phyloP scores from a whole-genome alignment of 2,888 invertebrate species.

The Rhopalosiphum nymphaeae region DNA sequence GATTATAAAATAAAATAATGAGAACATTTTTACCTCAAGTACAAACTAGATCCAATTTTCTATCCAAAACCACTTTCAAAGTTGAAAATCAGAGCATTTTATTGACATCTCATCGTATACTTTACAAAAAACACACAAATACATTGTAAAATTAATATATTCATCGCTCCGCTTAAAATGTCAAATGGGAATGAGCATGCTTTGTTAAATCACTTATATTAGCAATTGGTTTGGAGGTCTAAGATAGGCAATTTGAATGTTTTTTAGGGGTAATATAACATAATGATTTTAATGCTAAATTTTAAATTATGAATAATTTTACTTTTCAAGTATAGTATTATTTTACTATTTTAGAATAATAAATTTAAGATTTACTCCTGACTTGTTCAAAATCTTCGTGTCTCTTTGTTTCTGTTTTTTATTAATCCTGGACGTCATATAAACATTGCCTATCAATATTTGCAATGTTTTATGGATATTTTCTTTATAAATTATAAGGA shows the following conservation, averaged over 20 bases:
- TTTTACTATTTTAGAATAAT: background rate
- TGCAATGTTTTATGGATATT: background rate
- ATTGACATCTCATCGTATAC: too few species aligned
- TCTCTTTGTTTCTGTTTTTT: background rate
- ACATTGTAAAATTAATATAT: too few species aligned
- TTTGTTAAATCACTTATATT: background rate
- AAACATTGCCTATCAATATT: background rate
- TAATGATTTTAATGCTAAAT: background rate
- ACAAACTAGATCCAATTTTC: too few species aligned
- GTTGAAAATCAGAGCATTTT: too few species aligned
- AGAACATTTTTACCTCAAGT: too few species aligned
- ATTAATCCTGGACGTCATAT: background rate
- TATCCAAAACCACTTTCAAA: too few species aligned
- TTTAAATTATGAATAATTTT: background rate
- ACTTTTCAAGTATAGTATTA: background rate
- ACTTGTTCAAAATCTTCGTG: background rate
- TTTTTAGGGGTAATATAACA: background rate
- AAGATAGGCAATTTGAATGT: background rate
- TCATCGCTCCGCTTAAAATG: too few species aligned
- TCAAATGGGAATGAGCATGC: too few species aligned
- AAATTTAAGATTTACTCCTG: background rate
- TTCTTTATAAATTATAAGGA: background rate
- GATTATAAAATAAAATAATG: too few species aligned
- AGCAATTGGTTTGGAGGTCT: background rate
- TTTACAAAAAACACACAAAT: too few species aligned